Conservation (phyloP, 2,797 vertebrate genomes). For the Masticophis lateralis region DNA sequence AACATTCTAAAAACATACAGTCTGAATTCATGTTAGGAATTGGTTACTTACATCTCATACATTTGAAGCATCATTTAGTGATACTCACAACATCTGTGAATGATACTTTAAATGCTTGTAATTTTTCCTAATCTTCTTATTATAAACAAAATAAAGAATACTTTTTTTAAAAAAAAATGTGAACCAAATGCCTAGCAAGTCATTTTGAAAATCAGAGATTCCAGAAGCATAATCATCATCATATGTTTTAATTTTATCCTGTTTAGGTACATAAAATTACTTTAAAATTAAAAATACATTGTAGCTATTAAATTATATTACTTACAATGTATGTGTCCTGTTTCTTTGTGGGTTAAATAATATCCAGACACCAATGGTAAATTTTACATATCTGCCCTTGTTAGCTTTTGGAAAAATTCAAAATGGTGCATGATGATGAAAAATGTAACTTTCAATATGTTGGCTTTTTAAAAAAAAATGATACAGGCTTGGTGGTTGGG, state of each 20-base stretch:
- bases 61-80: not conserved
- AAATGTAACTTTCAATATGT: not conserved
- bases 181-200: not conserved
- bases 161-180: not conserved
- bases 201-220: not conserved
- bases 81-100: not conserved
- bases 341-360: not conserved
- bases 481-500: not conserved
- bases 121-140: not conserved
- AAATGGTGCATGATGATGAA: not conserved
- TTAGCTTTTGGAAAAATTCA: not conserved
- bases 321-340: not conserved
- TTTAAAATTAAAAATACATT: not conserved
- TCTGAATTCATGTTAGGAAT: not conserved
- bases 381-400: not conserved
- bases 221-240: not conserved
- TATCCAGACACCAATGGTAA: not conserved
- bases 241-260: not conserved
- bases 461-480: not conserved
- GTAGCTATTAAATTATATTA: not conserved
- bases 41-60: not conserved
- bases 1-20: not conserved
- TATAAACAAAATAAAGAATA: not conserved
- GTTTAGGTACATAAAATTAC: not conserved
- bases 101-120: not conserved